phyloP scores from a whole-genome alignment of 2,888 invertebrate genomes.

The Tillus elongatus region DNA sequence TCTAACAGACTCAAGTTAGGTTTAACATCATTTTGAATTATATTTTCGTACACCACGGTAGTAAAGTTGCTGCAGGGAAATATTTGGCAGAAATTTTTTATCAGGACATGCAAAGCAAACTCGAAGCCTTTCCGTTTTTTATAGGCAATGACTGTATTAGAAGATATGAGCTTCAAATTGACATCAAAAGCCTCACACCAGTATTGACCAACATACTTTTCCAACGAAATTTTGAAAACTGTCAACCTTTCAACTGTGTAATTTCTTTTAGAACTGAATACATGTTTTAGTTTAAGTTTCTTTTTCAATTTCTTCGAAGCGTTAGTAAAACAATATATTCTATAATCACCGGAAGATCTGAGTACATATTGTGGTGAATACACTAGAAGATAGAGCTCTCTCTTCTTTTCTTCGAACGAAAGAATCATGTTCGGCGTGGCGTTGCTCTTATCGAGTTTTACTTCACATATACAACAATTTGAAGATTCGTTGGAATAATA shows the following conservation, averaged over 20 bases:
- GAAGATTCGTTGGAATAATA: too few relatives aligned
- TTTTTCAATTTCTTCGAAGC: too few relatives aligned
- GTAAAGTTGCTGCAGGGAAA: constrained; percentile 16
- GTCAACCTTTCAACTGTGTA: constrained; percentile 17
- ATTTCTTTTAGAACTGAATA: too few relatives aligned
- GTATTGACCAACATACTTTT: constrained; percentile 51
- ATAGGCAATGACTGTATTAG: constrained; percentile 46
- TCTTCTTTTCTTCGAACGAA: constrained; percentile 23
- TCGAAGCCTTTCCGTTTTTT: constrained; percentile 29
- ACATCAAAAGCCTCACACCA: constrained; percentile 55
- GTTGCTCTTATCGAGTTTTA: too few relatives aligned
- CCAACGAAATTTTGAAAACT: constrained; percentile 46
- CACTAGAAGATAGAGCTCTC: constrained; percentile 41
- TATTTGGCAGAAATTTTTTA: constrained; percentile 27
- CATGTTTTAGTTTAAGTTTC: too few relatives aligned
- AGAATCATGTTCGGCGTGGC: constrained; percentile 20
- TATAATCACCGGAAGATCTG: too few relatives aligned
- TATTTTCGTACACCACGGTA: too few relatives aligned
- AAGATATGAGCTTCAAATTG: constrained; percentile 44
- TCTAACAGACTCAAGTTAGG: too few relatives aligned
- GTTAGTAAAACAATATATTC: too few relatives aligned
- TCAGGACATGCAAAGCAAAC: constrained; percentile 30
- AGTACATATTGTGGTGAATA: too few relatives aligned
- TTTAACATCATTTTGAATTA: too few relatives aligned
- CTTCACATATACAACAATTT: too few relatives aligned